Evolutionary conservation across 2,888 invertebrate species (phyloP).

Genomic region (Hyposoter didymator): DNA sequence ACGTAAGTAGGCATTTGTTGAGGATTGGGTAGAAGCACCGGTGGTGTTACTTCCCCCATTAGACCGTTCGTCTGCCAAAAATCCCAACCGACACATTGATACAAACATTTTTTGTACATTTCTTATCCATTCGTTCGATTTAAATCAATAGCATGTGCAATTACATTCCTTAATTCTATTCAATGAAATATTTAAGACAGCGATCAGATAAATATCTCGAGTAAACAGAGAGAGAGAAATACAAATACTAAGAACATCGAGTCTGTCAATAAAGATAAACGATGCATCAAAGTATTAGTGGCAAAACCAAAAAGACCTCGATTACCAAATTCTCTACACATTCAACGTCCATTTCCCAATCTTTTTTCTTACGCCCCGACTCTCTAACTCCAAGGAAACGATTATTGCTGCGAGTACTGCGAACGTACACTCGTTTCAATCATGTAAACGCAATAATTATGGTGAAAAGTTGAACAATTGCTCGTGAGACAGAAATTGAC

Average conservation of each 20-base stretch:
- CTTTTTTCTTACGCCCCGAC: background rate
- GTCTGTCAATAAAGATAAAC: background rate
- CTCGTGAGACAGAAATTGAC: background rate
- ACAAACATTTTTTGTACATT: constrained; percentile 61
- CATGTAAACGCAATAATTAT: background rate
- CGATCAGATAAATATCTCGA: background rate
- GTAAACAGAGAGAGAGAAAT: background rate
- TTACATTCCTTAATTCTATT: constrained; percentile 18
- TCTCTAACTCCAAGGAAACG: background rate
- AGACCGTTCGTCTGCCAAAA: constrained; percentile 84
- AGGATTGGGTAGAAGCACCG: constrained; percentile 86
- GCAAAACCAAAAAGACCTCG: background rate
- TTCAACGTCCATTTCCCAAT: background rate
- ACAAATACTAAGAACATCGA: constrained; percentile 25
- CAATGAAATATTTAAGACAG: constrained; percentile 7
- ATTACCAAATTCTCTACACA: background rate
- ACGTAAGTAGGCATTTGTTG: constrained; percentile 87
- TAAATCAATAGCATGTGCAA: constrained; percentile 12
- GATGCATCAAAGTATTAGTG: background rate
- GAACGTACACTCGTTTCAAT: background rate
- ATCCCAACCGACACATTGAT: constrained; percentile 80
- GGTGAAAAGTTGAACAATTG: background rate
- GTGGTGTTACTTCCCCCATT: constrained; percentile 84
- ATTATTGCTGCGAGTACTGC: background rate
- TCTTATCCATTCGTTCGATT: constrained; percentile 41